Base-by-base conservation (phyloP, 2,888 invertebrate species). In the Cataglyphis albicans region DNA sequence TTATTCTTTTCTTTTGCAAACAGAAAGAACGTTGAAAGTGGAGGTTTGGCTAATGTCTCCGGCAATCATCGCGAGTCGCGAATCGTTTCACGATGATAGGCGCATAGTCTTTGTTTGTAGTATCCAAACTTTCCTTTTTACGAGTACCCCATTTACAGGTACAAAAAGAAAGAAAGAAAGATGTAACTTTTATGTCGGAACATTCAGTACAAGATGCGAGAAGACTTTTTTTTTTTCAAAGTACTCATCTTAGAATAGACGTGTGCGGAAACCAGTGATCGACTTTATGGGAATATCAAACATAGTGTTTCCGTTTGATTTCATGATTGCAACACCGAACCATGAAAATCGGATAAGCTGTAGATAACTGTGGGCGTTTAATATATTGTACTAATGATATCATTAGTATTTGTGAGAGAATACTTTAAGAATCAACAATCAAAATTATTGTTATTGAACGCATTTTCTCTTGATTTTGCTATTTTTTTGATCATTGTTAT, bases 141-240 rank as follows among this genome's bases (percentile, higher is more conserved):
- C 83, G 75, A 85, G 91, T 92, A 91, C 91, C 92, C 91, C 91
- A 90, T 92, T 90, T 92, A 91, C 92, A 92, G 91, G 92, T 92
- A 92, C 92, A 86, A 74, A 86, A 87, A 89, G 87, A 85, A 73
- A 67, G 59, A 70, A n/a, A 61, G n/a, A 59, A 25, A 59, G 18
- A 73, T 75, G 32, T 59, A 59, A 73, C 44, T 73, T 59, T 80
- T 80, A 59, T 41, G 41, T 44, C 32, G 81, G 44, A 81, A 83
- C 75, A 86, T 68, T 86, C 86, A 86, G 86, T 87, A 85, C 86
- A 85, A 86, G 84, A 86, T 73, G 85, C 85, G 84, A 87, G 90
- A 87, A 73, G 86, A 85, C 82, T 88, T 84, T 73, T 88, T 84
- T 73, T 81, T 84, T 73, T 81, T 68, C 64, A 82, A 67, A 86